phyloP scores from a whole-genome alignment of 1,140 invertebrate species.

The Megalonaias nervosa region DNA sequence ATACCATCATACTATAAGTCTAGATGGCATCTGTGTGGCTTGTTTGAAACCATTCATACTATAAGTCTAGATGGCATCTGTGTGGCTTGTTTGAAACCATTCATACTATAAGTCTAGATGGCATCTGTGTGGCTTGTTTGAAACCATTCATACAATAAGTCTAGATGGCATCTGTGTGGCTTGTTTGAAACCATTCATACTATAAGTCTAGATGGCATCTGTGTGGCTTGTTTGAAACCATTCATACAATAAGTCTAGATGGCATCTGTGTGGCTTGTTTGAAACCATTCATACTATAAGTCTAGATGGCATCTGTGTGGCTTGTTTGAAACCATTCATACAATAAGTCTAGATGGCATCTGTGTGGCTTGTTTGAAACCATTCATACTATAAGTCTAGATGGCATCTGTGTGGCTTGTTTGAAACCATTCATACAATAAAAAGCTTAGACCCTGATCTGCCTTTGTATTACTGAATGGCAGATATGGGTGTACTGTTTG shows the following conservation, averaged over 20 bases:
- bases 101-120: too few species aligned
- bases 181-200: neutral
- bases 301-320: neutral
- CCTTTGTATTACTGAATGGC: too few species aligned
- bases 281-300: neutral
- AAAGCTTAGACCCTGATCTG: too few species aligned
- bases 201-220: neutral
- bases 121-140: too few species aligned
- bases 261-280: neutral
- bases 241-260: neutral
- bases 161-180: too few species aligned
- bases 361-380: neutral
- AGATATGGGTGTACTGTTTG: too few species aligned
- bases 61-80: too few species aligned
- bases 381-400: neutral
- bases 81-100: too few species aligned
- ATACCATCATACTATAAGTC: neutral
- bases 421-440: neutral
- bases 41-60: neutral
- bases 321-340: neutral
- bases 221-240: neutral
- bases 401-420: neutral
- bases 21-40: neutral
- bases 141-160: neutral
- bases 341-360: neutral